phyloP scores from a whole-genome alignment of 2,888 invertebrate genomes.

The Chelonus formosanus region DNA sequence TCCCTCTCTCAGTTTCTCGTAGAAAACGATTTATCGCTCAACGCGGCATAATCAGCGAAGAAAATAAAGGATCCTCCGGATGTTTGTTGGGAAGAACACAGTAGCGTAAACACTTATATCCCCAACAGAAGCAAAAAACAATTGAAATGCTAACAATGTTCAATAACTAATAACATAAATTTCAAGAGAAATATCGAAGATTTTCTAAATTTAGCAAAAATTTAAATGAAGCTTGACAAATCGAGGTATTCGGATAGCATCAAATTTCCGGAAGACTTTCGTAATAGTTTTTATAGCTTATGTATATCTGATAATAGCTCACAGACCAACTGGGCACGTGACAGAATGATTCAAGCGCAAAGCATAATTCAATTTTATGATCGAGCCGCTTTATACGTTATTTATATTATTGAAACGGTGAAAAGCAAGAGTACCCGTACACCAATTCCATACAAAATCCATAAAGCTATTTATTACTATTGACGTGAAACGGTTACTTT shows the following conservation, averaged over 20 bases:
- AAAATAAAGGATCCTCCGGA: constrained; percentile 32
- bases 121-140: not conserved
- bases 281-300: not conserved
- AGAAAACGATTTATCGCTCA: constrained; percentile 37
- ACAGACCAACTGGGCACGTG: constrained; percentile 9
- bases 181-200: too few relatives aligned
- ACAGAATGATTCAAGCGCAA: constrained; percentile 23
- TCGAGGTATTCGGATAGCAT: not conserved
- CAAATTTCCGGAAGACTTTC: constrained; percentile 9
- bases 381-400: constrained; percentile 42
- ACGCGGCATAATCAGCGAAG: constrained; percentile 22
- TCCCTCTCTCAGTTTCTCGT: constrained; percentile 19
- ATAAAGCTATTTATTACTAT: constrained; percentile 47
- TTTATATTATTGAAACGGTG: constrained; percentile 39
- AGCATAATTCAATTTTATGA: constrained; percentile 52
- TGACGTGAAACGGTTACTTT: constrained; percentile 34
- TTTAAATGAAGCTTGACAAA: not conserved
- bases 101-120: constrained; percentile 27
- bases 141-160: not conserved
- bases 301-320: constrained; percentile 15
- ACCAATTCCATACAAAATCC: constrained; percentile 43
- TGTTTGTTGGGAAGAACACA: constrained; percentile 29
- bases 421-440: constrained; percentile 29
- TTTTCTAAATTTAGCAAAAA: not conserved
- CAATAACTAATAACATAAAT: not conserved